These are phyloP conservation scores for Tokudaia muenninki DNA, from an alignment of 2,797 vertebrate genomes.

Conservation along the genomic window DNA sequence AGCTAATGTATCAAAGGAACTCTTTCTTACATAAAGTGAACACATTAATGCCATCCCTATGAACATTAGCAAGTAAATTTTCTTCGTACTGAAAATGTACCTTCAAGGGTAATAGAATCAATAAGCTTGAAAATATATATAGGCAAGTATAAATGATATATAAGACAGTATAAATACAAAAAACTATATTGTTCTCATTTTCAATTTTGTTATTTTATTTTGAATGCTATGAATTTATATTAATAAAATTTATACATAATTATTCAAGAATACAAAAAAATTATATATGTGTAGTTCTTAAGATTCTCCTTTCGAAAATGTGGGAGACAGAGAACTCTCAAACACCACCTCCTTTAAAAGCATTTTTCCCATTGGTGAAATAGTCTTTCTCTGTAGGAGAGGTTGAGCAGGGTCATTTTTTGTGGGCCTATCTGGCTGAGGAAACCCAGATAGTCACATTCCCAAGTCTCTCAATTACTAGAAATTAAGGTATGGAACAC, in stretches of 20 bases:
- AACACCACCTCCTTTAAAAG: background rate
- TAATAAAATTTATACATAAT: background rate
- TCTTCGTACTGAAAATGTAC: constrained; percentile 47
- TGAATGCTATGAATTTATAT: background rate
- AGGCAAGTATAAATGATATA: background rate
- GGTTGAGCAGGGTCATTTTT: too few relatives aligned
- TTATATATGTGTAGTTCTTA: background rate
- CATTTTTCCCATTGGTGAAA: background rate
- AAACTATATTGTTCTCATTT: background rate
- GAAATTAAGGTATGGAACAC: background rate
- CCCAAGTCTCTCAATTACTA: background rate
- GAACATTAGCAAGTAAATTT: constrained; percentile 50
- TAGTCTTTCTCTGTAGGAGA: background rate
- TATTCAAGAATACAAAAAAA: background rate
- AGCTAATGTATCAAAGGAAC: constrained; percentile 36
- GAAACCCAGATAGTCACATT: too few relatives aligned
- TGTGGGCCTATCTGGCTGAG: background rate
- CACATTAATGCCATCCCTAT: background rate
- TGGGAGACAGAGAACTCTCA: background rate
- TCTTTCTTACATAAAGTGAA: background rate
- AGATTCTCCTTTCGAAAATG: background rate
- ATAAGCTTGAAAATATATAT: constrained; percentile 46
- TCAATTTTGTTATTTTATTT: background rate
- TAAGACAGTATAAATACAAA: background rate
- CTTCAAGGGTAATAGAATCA: constrained; percentile 54